Evolutionary conservation across 2,888 invertebrate genomes (phyloP).

Genomic region (Oscheius myriophilus): DNA sequence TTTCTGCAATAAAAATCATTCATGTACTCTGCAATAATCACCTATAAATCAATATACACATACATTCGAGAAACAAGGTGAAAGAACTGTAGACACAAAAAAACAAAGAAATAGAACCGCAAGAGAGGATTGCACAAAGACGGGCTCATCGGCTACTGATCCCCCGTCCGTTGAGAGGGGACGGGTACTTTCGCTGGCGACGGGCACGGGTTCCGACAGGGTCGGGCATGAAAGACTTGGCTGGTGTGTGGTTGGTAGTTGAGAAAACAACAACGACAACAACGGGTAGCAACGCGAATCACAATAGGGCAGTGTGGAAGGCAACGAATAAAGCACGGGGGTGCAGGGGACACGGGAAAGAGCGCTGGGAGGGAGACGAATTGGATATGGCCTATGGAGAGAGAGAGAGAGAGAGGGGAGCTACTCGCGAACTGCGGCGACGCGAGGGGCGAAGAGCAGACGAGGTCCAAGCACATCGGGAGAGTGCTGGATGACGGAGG

Average conservation of each 20-base stretch:
- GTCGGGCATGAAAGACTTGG: slow-evolving; percentile 33
- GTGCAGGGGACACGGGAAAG: slow-evolving; percentile 26
- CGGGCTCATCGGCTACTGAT: slow-evolving; percentile 22
- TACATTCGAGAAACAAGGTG: slow-evolving; percentile 13
- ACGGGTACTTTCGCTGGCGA: slow-evolving; percentile 4
- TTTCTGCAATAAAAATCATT: slow-evolving; percentile 12
- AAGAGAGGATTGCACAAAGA: slow-evolving; percentile 25
- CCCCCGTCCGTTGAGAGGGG: background rate
- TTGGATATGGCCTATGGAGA: slow-evolving; percentile 22
- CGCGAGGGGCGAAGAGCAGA: slow-evolving; percentile 24
- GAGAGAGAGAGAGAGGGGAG: slow-evolving; percentile 1
- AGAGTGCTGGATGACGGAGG: slow-evolving; percentile 28
- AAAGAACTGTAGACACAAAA: slow-evolving; percentile 17
- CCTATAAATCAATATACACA: slow-evolving; percentile 27
- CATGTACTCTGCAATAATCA: slow-evolving; percentile 22
- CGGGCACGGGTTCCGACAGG: slow-evolving; percentile 30
- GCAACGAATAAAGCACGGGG: slow-evolving; percentile 32
- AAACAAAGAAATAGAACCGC: slow-evolving; percentile 17
- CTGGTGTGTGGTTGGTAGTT: slow-evolving; percentile 15
- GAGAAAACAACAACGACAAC: slow-evolving; percentile 1
- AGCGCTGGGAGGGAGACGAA: slow-evolving; percentile 30
- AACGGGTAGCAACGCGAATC: slow-evolving; percentile 9
- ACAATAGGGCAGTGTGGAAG: slow-evolving; percentile 32
- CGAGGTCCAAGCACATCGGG: slow-evolving; percentile 22
- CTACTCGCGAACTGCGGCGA: slow-evolving; percentile 15